Base-by-base conservation (phyloP, 64 coral and sea anemone species). In the Platygyra sinensis region DNA sequence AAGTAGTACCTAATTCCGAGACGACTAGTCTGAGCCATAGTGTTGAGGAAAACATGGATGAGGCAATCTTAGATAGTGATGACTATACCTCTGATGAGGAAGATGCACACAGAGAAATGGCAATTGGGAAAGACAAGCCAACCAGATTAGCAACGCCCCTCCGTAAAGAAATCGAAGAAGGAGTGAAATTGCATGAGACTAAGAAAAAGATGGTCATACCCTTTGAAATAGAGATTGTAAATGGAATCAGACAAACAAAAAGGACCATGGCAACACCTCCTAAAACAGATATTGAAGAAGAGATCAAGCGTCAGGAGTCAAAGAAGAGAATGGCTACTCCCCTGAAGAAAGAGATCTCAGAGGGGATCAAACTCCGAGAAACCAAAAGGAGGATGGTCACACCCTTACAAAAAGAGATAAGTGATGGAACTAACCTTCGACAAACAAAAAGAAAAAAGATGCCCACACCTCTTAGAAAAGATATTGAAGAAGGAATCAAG, bases 181-280 rank as follows among this genome's bases (percentile, higher is more conserved):
- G 90, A 59, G 67, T 89, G 29, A 51, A 82, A 30, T 79, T 98
- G 4, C 76, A 90, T 8, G 22, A 95, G 79, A 98, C 90, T 0
- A 93, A 93, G 60, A 98, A 86, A 49, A 76, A 73, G 17, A 92
- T 98, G 87, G 59, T 52, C 10, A 75, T 50, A 13, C 86, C 91
- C n/a, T 83, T 98, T 17, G 87, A 88, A 49, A 72, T 30, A 46
- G 80, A 93, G 18, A 98, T 98, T 33, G 80, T 71, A 14, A n/a
- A 89, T 31, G 96, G 96, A 36, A 90, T 83, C 69, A 74, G 89
- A 71, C 39, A 61, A 54, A 95, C 93, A 22, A 98, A 95, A 50
- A 94, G 60, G 52, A 93, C 89, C 76, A 46, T 46, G 42, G 42
- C 42, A 46, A 46, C 42, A 46, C 42, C 7, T 46, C 42, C 7